Evolutionary conservation across 2,113 vertebrate genomes (phyloP).

Genomic region (Thinocorus orbignyianus): DNA sequence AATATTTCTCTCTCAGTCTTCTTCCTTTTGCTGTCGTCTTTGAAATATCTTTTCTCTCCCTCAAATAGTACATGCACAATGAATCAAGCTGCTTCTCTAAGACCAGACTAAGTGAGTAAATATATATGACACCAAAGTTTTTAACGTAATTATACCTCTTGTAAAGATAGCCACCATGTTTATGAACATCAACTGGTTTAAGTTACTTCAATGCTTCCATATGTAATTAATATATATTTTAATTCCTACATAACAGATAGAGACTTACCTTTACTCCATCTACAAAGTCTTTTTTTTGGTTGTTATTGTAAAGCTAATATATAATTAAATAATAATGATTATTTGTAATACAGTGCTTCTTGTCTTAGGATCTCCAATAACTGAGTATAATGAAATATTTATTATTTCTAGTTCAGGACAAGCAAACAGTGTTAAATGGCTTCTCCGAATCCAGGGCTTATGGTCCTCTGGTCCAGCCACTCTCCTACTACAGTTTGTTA

Average conservation of each 20-base stretch:
- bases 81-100: background rate
- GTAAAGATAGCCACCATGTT: background rate
- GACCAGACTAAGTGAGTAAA: background rate
- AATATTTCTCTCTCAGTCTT: background rate
- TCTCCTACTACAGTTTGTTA: constrained; percentile 62
- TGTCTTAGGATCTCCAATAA: constrained; percentile 27
- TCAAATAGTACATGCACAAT: background rate
- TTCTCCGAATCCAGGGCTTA: constrained; percentile 39
- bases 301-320: constrained; percentile 21
- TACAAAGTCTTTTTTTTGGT: background rate
- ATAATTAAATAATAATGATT: constrained; percentile 46
- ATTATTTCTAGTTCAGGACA: constrained; percentile 63
- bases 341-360: constrained; percentile 40
- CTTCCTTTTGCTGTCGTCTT: background rate
- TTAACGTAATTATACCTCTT: background rate
- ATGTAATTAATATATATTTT: background rate
- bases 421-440: constrained; percentile 63
- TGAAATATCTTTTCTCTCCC: background rate
- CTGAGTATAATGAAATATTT: constrained; percentile 61
- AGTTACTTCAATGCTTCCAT: background rate
- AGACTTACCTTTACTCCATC: background rate
- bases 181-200: background rate
- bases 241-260: background rate
- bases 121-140: background rate
- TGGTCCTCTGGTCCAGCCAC: constrained; percentile 9